Evolutionary conservation across 2,113 vertebrate genomes (phyloP).

Genomic region (Suncus etruscus): DNA sequence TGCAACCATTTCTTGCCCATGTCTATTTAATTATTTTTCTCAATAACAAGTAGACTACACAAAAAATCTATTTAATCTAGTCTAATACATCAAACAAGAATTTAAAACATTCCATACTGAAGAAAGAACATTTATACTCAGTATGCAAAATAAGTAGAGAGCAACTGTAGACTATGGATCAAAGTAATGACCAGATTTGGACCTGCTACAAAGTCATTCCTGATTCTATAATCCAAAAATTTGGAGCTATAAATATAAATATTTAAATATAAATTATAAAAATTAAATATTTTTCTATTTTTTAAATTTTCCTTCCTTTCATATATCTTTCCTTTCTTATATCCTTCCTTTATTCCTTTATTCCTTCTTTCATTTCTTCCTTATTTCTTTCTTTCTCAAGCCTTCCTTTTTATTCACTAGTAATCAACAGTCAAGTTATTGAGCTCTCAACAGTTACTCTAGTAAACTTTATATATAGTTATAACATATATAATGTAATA

Average conservation of each 20-base stretch:
- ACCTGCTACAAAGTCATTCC: not conserved
- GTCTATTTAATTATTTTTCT: conserved; percentile 10
- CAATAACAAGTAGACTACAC: not conserved
- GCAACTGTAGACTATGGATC: not conserved
- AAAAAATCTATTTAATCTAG: not conserved
- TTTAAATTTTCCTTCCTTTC: no score
- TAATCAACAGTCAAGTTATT: not conserved
- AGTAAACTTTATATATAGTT: not conserved
- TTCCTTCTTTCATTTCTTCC: no score
- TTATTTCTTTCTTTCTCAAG: no score
- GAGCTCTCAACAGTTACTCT: not conserved
- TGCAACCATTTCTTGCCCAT: not conserved
- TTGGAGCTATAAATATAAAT: not conserved
- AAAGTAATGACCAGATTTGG: not conserved
- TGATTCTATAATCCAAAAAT: not conserved
- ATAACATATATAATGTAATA: not conserved
- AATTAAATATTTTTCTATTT: no score
- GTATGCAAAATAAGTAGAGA: not conserved
- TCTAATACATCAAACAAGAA: not conserved
- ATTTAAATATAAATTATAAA: no score
- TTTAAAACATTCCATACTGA: not conserved
- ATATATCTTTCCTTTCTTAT: not conserved
- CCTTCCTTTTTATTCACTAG: not conserved
- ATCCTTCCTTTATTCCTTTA: not conserved
- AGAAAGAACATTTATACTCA: not conserved